Base-by-base conservation (phyloP, 1,140 invertebrate species). In the Trachelipus rathkii region DNA sequence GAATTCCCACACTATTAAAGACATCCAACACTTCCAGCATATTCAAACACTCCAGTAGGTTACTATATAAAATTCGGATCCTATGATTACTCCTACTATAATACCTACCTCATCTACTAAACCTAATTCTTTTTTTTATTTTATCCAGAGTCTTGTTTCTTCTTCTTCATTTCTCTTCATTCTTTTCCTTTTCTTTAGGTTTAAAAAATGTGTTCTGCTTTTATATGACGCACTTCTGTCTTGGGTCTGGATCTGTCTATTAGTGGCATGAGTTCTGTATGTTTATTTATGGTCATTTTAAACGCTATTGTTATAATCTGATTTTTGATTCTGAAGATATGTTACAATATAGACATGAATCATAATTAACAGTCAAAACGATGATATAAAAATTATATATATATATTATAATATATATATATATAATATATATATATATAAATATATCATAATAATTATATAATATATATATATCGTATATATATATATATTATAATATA, bases 1-100 rank as follows among this genome's bases (percentile, higher is more conserved):
- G 93, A 97, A 92, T 82, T 0, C 91, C 86, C 96, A 98, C 45
- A 98, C 89, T n/a, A 93, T 78, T 44, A 93, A 86, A 0, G 91
- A 91, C 72, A 81, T 76, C 81, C 81, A n/a, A 82, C 81, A 8
- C 88, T 86, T 11, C 89, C 90, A 23, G 70, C 76, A 70, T 78
- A 79, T 67, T 77, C 68, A 15, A 99, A 86, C 3, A 98, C 96
- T 73, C 96, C 94, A 83, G 93, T 96, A 0, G 97, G 97, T 0
- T 95, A 96, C 15, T n/a, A 99, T 93, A 84, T 99, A 99, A 84
- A 99, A 98, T 21, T 90, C 91, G 81, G 82, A 80, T 10, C 67
- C 67, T 45, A 71, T 44, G 46, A 23, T 44, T 15, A 46, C 15
- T 21, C 72, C 15, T 53, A 19, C 44, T 23, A 50, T 53, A 19